These are phyloP conservation scores for Alethe castanea DNA, from an alignment of 2,113 vertebrate genomes.

Conservation along the genomic window DNA sequence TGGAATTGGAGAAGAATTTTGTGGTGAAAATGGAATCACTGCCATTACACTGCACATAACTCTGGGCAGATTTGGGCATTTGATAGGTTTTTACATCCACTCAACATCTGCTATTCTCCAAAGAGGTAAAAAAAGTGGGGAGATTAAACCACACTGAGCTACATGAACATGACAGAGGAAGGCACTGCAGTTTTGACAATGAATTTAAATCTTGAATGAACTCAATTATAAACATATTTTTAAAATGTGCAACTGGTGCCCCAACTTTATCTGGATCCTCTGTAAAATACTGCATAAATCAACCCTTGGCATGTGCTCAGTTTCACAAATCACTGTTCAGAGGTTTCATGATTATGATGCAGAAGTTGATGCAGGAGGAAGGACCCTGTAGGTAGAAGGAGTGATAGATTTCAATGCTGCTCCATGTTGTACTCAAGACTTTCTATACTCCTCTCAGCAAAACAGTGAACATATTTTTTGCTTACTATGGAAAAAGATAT, in stretches of 20 bases:
- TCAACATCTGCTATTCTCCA: neutral
- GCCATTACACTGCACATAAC: neutral
- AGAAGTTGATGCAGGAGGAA: neutral
- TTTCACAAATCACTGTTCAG: neutral
- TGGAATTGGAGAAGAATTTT: neutral
- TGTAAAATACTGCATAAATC: neutral
- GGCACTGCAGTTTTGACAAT: neutral
- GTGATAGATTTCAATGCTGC: neutral
- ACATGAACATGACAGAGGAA: neutral
- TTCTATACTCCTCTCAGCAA: neutral
- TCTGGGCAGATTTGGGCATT: neutral
- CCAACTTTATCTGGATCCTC: neutral
- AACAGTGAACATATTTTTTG: neutral
- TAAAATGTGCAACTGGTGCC: neutral
- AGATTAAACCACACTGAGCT: neutral
- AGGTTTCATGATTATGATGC: fast-evolving
- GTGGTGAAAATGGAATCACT: neutral
- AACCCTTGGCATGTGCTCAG: neutral
- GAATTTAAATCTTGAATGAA: neutral
- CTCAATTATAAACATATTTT: neutral
- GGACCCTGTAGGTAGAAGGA: neutral
- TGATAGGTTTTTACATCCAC: neutral
- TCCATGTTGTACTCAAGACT: neutral
- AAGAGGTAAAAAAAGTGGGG: neutral
- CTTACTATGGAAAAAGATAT: neutral